Base-by-base conservation (phyloP, 2,888 invertebrate species). In the Tyria jacobaeae region DNA sequence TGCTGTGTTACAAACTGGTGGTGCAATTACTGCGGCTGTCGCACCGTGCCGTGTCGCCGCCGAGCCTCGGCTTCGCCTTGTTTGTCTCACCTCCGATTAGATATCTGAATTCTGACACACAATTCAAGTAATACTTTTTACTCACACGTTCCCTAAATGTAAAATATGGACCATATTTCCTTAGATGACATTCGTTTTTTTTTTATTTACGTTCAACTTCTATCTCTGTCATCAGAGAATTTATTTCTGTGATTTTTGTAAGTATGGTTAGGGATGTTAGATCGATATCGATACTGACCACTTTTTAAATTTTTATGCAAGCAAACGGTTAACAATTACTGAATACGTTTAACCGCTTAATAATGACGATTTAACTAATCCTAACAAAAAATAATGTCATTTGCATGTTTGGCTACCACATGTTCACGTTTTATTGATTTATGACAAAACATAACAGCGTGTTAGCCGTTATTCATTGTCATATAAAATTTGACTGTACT, bases 211-310 rank as follows among this genome's bases (percentile, higher is more conserved):
- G 68, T 68, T 71, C 72, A 70, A 80, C 75, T 79, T 80, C 72
- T 77, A 73, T 81, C 71, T 35, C 71, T 71, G 71, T 68, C 73
- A 76, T 79, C 75, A 74, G 68, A 78, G 81, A 81, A 81, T 86
- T 83, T 82, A 83, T 84, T 83, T 77, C 73, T 73, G 74, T 75
- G 82, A 81, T 86, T 87, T 82, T 80, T 83, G 85, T 86, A 85
- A 85, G 81, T 80, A 82, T 9, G 12, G 17, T 17, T 34, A 50
- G 17, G 17, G 31, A 49, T 49, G n/a, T 1, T n/a, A 15, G 2
- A 31, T 31, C 9, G 15, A 10, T n/a, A 44, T 44, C 44, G 44
- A 21, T 17, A 17, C 1, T 21, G 12, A 31, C 27, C n/a, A 2
- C 9, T 17, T 41, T 14, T 21, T 17, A 3, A 7, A 31, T 31